Conservation (phyloP, 2,113 vertebrate genomes). For the pig (Sus scrofa) region T2T-Sscrofa CM000813.6:157452501-157453000, state of each 20-base stretch:
- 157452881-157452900: not conserved
- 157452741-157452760: not conserved
- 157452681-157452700: rapidly evolving
- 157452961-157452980: too few relatives aligned
- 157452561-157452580: not conserved
- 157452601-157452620: not conserved
- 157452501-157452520: constrained; percentile 39
- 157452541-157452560: not conserved
- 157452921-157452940: not conserved
- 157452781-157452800: not conserved
- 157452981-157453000: too few relatives aligned
- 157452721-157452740: not conserved
- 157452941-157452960: too few relatives aligned
- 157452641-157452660: not conserved
- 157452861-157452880: not conserved
- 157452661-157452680: rapidly evolving
- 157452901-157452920: not conserved
- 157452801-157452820: not conserved
- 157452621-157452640: not conserved
- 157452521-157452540: not conserved
- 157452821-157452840: not conserved
- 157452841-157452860: not conserved
- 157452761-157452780: not conserved
- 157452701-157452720: not conserved
- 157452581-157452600: not conserved